A percentile compares a stretch with the other conserved stretches of the same genome.
These are phyloP conservation scores for Caenorhabditis briggsae DNA, from an alignment of 1,140 invertebrate species.

Conservation along the genomic window DNA sequence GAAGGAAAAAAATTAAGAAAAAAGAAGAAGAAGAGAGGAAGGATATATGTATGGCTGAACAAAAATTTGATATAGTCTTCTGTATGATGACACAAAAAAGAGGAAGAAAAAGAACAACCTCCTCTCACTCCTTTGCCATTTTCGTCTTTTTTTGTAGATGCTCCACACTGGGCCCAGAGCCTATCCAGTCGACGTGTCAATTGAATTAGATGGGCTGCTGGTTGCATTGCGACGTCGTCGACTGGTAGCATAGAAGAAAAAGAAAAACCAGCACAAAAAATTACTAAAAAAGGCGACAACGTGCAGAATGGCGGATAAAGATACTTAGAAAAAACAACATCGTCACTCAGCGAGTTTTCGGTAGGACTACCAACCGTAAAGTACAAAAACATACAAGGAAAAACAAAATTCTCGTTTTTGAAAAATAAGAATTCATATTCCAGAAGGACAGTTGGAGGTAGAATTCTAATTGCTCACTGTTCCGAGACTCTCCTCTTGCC, in stretches of 20 bases:
- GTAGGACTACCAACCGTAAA: conserved; percentile 3
- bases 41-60: conserved; percentile 32
- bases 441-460: neutral
- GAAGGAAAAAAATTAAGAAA: neutral
- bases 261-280: conserved; percentile 17
- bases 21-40: neutral
- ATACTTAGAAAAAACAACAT: neutral
- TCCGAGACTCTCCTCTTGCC: too few species aligned
- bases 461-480: neutral
- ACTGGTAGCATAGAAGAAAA: neutral
- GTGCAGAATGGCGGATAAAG: neutral
- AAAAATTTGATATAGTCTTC: conserved; percentile 39
- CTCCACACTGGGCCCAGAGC: conserved; percentile 49
- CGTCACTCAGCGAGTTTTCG: neutral
- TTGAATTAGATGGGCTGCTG: conserved; percentile 55
- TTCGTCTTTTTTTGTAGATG: conserved; percentile 61
- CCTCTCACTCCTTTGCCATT: conserved; percentile 14
- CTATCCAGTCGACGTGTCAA: conserved; percentile 53
- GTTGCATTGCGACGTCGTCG: conserved; percentile 4
- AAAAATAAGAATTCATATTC: too few species aligned
- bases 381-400: neutral
- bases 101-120: neutral
- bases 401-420: neutral
- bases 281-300: conserved; percentile 18
- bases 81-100: conserved; percentile 6